These are phyloP conservation scores for Octomys mimax DNA, from an alignment of 2,797 vertebrate genomes.

Conservation along the genomic window DNA sequence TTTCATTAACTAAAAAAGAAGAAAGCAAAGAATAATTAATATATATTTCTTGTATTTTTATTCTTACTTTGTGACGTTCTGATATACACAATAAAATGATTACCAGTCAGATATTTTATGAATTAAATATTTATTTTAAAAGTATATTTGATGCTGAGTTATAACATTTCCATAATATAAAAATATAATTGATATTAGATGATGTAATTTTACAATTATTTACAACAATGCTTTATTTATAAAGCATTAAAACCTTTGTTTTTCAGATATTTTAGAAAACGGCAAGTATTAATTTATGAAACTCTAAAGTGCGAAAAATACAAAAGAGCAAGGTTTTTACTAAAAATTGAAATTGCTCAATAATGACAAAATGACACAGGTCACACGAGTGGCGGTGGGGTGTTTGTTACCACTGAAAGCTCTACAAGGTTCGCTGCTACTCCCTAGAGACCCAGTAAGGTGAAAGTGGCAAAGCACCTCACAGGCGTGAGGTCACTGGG, in stretches of 20 bases:
- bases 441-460: neutral
- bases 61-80: neutral
- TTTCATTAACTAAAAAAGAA: conserved; percentile 97
- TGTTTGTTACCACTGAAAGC: neutral
- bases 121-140: conserved; percentile 16
- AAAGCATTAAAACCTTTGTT: conserved; percentile 37
- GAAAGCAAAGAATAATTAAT: conserved; percentile 62
- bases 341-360: conserved; percentile 38
- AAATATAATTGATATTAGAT: conserved; percentile 64
- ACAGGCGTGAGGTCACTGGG: neutral
- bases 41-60: neutral
- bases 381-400: neutral
- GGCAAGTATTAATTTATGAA: conserved; percentile 28
- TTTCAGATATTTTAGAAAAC: conserved; percentile 27
- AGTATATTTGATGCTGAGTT: neutral
- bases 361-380: neutral
- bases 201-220: neutral
- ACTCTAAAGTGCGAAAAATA: conserved; percentile 14
- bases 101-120: neutral
- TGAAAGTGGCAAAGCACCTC: neutral
- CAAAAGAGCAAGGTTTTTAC: neutral
- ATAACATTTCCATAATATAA: conserved; percentile 83
- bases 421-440: neutral
- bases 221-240: neutral
- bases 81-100: neutral